A percentile compares a stretch with the other conserved stretches of the same genome.
These are phyloP conservation scores for Aromia moschata DNA, from an alignment of 2,888 invertebrate species.

Conservation along the genomic window DNA sequence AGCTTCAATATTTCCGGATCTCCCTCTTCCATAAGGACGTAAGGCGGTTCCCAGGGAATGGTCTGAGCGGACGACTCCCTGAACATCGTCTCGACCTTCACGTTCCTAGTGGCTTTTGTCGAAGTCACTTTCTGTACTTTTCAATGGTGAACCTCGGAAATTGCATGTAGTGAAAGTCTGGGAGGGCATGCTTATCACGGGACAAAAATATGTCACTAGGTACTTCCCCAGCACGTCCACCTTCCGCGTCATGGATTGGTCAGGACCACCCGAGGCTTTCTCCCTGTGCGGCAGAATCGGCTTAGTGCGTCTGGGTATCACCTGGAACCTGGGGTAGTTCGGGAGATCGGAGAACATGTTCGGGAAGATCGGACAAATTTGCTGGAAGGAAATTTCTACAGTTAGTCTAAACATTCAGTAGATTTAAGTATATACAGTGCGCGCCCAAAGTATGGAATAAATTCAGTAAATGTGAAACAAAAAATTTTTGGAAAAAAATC, in stretches of 20 bases:
- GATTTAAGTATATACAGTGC: too few species aligned
- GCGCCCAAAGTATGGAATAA: too few species aligned
- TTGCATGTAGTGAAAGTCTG: constrained; percentile 42
- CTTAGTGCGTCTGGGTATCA: constrained; percentile 58
- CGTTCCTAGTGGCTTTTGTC: constrained; percentile 34
- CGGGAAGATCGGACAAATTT: constrained; percentile 67
- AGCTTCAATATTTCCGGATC: constrained; percentile 75
- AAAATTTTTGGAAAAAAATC: too few species aligned
- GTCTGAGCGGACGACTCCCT: constrained; percentile 83
- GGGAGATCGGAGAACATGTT: constrained; percentile 70
- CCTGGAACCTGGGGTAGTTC: constrained; percentile 63
- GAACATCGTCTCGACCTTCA: constrained; percentile 72
- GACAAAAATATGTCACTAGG: constrained; percentile 45
- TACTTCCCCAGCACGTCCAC: constrained; percentile 50
- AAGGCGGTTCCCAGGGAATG: constrained; percentile 77
- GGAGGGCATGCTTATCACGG: constrained; percentile 44
- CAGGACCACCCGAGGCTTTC: constrained; percentile 14
- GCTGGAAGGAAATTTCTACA: constrained; percentile 59
- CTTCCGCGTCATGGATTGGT: constrained; percentile 30
- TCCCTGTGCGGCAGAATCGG: constrained; percentile 44
- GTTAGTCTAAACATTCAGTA: too few species aligned
- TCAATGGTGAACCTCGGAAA: constrained; percentile 46
- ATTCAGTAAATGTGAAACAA: too few species aligned
- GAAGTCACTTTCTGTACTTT: constrained; percentile 30
- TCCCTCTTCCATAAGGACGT: constrained; percentile 61